Percentiles rank a stretch among this genome's conserved stretches.
Evolutionary conservation across 2,113 vertebrate genomes (phyloP).

Genomic region (Muntiacus reevesi): DNA sequence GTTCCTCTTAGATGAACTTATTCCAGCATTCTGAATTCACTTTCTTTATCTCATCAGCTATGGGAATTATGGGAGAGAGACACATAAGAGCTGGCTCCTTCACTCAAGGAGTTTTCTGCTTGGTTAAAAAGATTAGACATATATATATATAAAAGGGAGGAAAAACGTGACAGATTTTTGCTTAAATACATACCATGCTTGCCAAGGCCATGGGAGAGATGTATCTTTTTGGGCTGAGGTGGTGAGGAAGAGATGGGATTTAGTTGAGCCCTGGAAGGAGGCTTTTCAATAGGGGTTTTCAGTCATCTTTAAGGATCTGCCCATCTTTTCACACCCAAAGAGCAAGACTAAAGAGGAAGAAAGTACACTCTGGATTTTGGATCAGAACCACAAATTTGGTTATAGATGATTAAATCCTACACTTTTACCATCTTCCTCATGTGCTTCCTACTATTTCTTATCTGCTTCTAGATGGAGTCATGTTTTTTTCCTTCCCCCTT

Average conservation of each 20-base stretch:
- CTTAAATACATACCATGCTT: background rate
- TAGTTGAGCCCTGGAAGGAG: background rate
- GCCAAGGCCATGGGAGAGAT: background rate
- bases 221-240: background rate
- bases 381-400: background rate
- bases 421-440: background rate
- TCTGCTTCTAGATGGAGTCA: background rate
- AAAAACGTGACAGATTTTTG: background rate
- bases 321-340: background rate
- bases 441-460: background rate
- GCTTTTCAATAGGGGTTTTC: background rate
- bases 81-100: background rate
- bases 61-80: background rate
- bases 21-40: background rate
- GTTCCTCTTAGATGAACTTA: background rate
- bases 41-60: background rate
- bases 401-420: background rate
- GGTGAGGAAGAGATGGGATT: background rate
- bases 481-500: background rate
- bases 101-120: conserved; percentile 10
- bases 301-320: background rate
- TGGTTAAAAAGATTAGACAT: background rate
- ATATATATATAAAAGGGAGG: background rate
- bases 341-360: background rate
- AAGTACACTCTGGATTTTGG: background rate